phyloP scores from a whole-genome alignment of 2,888 invertebrate genomes.

The Arctia plantaginis region DNA sequence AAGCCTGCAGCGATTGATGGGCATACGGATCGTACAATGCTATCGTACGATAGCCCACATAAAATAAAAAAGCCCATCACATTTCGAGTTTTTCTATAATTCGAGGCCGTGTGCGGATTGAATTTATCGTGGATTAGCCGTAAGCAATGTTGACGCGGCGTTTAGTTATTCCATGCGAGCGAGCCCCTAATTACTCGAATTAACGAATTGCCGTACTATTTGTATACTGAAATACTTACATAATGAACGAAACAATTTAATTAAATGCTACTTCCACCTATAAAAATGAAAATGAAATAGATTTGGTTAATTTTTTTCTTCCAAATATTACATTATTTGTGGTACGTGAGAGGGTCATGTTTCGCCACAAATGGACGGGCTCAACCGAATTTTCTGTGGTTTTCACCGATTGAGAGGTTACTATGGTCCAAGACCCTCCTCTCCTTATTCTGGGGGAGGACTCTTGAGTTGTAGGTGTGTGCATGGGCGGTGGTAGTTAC shows the following conservation, averaged over 20 bases:
- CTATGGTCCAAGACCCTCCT: too few species aligned
- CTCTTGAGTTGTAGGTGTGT: too few species aligned
- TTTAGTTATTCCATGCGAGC: slow-evolving; percentile 31
- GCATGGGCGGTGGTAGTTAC: too few species aligned
- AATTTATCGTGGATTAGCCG: slow-evolving; percentile 31
- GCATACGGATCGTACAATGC: too few species aligned
- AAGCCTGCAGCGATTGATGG: too few species aligned
- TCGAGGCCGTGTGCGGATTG: slow-evolving; percentile 23
- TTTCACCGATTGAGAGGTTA: too few species aligned
- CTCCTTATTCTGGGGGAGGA: too few species aligned
- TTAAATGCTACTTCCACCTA: background rate
- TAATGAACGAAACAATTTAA: background rate
- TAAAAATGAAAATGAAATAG: background rate
- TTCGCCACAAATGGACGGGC: too few species aligned
- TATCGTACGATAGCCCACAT: too few species aligned
- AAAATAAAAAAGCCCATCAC: slow-evolving; percentile 1
- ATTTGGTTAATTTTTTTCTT: background rate
- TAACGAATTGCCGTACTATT: slow-evolving; percentile 8
- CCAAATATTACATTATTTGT: background rate
- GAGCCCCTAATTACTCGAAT: slow-evolving; percentile 29
- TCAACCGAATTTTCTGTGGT: too few species aligned
- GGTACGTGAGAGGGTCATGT: too few species aligned
- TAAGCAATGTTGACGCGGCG: slow-evolving; percentile 14
- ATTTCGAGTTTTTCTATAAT: slow-evolving; percentile 29
- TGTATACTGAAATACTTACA: background rate